phyloP scores from a whole-genome alignment of 2,113 vertebrate genomes.

The Pao palembangensis region DNA sequence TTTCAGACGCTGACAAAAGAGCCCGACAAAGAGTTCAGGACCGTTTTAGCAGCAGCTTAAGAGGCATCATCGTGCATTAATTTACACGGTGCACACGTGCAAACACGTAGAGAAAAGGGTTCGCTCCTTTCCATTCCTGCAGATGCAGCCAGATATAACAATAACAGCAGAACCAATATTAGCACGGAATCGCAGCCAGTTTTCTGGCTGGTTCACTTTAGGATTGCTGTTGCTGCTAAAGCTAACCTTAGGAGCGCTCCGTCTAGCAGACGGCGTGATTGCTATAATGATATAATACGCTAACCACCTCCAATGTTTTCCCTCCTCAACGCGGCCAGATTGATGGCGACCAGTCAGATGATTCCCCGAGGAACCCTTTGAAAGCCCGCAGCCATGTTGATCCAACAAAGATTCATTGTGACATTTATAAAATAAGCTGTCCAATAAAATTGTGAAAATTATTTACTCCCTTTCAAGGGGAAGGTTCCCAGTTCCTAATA shows the following conservation, averaged over 20 bases:
- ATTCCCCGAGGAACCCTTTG: slow-evolving; percentile 39
- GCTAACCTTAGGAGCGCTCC: slow-evolving; percentile 25
- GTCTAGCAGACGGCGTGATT: slow-evolving; percentile 49
- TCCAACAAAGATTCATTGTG: slow-evolving; percentile 57
- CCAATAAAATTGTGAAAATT: slow-evolving; percentile 51
- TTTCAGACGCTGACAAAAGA: slow-evolving; percentile 19
- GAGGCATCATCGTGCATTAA: neutral
- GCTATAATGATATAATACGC: slow-evolving; percentile 61
- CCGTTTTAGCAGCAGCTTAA: neutral
- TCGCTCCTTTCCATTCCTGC: too few relatives aligned
- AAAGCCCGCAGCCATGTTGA: slow-evolving; percentile 49
- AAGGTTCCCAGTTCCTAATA: slow-evolving; percentile 55
- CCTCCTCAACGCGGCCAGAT: slow-evolving; percentile 39
- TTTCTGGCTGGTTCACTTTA: too few relatives aligned
- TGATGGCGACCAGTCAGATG: slow-evolving; percentile 52
- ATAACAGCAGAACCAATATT: slow-evolving; percentile 1
- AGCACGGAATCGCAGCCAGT: neutral
- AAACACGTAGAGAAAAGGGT: too few relatives aligned
- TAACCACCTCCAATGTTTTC: slow-evolving; percentile 53
- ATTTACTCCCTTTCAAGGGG: slow-evolving; percentile 39
- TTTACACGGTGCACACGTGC: neutral
- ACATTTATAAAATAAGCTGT: slow-evolving; percentile 47
- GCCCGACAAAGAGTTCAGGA: neutral
- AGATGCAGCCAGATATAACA: slow-evolving; percentile 3
- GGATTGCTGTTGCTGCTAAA: too few relatives aligned